Evolutionary conservation across 2,113 vertebrate genomes (phyloP).

Genomic region (Gopherus flavomarginatus): DNA sequence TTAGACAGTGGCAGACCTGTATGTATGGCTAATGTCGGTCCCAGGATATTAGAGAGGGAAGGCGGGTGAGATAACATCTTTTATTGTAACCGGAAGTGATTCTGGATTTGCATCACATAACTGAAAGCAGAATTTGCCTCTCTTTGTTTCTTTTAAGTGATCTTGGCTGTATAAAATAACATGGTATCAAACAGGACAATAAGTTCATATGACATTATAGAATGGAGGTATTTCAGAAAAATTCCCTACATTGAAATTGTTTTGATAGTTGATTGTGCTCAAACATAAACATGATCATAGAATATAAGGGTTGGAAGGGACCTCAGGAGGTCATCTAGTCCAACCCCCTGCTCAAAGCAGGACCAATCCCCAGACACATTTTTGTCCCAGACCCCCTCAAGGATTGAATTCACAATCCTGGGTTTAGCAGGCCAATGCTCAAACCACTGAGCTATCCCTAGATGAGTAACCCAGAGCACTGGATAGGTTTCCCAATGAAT

Average conservation of each 20-base stretch:
- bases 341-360: no score
- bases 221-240: background rate
- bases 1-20: background rate
- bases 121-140: background rate
- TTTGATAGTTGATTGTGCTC: background rate
- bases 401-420: no score
- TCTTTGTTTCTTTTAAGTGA: background rate
- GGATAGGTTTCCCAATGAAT: background rate
- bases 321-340: no score
- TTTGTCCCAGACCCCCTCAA: no score
- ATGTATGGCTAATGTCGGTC: background rate
- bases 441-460: no score
- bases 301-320: no score
- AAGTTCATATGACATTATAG: rapidly evolving
- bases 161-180: background rate
- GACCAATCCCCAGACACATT: no score
- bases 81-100: background rate
- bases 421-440: no score
- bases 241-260: background rate
- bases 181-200: background rate
- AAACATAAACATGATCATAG: no score
- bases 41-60: background rate
- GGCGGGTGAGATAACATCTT: background rate
- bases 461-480: background rate
- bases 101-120: background rate